Base-by-base conservation (phyloP, 2,113 vertebrate species). In the Takifugu bimaculatus region DNA sequence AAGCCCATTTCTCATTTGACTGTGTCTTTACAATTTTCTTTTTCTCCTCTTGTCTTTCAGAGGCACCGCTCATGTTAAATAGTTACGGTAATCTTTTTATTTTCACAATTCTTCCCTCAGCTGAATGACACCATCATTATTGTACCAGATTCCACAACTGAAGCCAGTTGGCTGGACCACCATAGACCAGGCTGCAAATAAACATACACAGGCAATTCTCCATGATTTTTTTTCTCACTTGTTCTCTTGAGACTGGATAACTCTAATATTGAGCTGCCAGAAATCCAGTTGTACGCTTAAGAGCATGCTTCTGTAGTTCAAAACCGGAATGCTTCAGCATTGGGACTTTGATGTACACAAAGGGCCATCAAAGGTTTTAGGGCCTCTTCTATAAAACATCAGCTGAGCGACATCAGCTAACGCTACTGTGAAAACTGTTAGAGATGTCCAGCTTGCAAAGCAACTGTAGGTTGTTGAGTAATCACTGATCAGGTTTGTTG, bases 1-100 rank as follows among this genome's bases (percentile, higher is more conserved):
- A 63, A 49, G 68, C 26, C 0, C 74, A 76, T 84, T 82, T 82
- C 70, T 75, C 79, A 79, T 70, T 66, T 77, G 67, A 75, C 60
- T 27, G 56, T 78, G 49, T 74, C 39, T 69, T 74, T 43, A 65
- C 49, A 73, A 74, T 75, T 77, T 27, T 43, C 14, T 14, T 77
- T 71, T 56, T 62, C 50, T 49, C 63, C 63, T 32, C 54, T 39
- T 27, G 44, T 4, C 45, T n/a, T 45, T 10, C 27, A 20, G 52
- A 13, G 25, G 39, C 27, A n/a, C 61, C 62, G 47, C 54, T 62
- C 57, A 63, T 48, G 43, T 54, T 27, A 35, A 35, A 35, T 35
- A 35, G 32, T 35, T 35, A 20, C 20, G 20, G 20, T 20, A 2
- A 35, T 35, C 32, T 4, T 39, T 39, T 39, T 57, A 57, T 68